These are phyloP conservation scores for Karalla daura DNA, from an alignment of 2,797 vertebrate genomes.

Conservation along the genomic window DNA sequence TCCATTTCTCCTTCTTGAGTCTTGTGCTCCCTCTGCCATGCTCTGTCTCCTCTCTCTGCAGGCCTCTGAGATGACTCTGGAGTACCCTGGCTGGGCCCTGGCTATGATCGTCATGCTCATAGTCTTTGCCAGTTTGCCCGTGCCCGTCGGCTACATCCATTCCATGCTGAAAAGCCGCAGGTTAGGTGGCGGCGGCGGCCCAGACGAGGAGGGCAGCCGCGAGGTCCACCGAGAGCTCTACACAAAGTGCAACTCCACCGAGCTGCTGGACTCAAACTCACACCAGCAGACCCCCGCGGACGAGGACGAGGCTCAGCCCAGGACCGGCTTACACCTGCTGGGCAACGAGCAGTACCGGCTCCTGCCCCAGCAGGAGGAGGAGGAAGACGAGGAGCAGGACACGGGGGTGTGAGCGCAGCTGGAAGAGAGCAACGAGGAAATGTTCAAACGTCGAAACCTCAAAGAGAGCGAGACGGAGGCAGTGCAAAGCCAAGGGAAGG, in stretches of 20 bases:
- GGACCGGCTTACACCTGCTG: conserved; percentile 67
- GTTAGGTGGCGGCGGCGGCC: not conserved
- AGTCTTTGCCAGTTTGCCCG: conserved; percentile 80
- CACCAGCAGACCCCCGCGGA: conserved; percentile 27
- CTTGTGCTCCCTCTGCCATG: not conserved
- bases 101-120: conserved; percentile 80
- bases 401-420: conserved; percentile 63
- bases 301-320: conserved; percentile 50
- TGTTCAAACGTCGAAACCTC: conserved; percentile 7
- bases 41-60: conserved; percentile 49
- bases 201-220: conserved; percentile 30
- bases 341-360: conserved; percentile 79
- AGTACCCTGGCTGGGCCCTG: conserved; percentile 85
- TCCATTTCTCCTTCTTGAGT: too few species aligned
- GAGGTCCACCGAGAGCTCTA: conserved; percentile 76
- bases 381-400: conserved; percentile 78
- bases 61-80: conserved; percentile 80
- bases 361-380: conserved; percentile 81
- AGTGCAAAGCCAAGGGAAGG: not conserved
- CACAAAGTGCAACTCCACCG: conserved; percentile 78
- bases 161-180: conserved; percentile 46
- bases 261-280: conserved; percentile 65
- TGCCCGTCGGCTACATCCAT: conserved; percentile 81
- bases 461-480: conserved; percentile 8
- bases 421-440: not conserved